Conservation (phyloP, 2,113 vertebrate species). For the Ascaphus truei region DNA sequence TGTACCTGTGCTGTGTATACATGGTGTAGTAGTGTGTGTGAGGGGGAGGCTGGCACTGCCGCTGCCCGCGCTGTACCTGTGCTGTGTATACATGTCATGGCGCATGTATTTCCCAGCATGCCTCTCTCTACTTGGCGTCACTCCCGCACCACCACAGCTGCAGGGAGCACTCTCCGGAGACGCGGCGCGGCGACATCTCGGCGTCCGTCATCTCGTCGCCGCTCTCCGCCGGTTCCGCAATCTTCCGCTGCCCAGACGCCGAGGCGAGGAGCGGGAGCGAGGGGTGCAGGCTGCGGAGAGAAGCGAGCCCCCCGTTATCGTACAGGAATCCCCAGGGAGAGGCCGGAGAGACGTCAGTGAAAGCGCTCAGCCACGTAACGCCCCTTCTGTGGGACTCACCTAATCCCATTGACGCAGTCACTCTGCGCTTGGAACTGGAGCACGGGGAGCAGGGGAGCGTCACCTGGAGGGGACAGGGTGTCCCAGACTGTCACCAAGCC, state of each 20-base stretch:
- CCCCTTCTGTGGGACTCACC: slow-evolving; percentile 52
- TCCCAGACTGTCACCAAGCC: slow-evolving; percentile 78
- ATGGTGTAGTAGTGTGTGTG: no score
- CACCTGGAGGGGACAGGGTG: slow-evolving; percentile 43
- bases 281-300: slow-evolving; percentile 71
- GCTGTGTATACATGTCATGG: no score
- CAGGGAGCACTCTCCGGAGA: slow-evolving; percentile 65
- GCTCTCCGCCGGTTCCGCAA: slow-evolving; percentile 66
- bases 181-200: slow-evolving; percentile 39
- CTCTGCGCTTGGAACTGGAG: slow-evolving; percentile 74
- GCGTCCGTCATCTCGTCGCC: slow-evolving; percentile 61
- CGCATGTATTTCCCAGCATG: no score
- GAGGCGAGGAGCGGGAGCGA: slow-evolving; percentile 77
- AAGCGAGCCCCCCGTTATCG: neutral
- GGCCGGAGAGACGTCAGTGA: no score
- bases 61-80: no score
- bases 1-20: no score
- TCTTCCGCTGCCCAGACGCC: slow-evolving; percentile 77
- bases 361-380: neutral
- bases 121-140: neutral
- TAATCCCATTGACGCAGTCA: slow-evolving; percentile 84
- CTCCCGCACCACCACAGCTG: slow-evolving; percentile 76
- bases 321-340: no score
- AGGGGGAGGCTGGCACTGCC: no score
- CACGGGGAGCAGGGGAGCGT: slow-evolving; percentile 49